Evolutionary conservation across 2,888 invertebrate genomes (phyloP), one percentile per base, ranked within the genome.

Genomic region (Agonopterix heracliana): DNA sequence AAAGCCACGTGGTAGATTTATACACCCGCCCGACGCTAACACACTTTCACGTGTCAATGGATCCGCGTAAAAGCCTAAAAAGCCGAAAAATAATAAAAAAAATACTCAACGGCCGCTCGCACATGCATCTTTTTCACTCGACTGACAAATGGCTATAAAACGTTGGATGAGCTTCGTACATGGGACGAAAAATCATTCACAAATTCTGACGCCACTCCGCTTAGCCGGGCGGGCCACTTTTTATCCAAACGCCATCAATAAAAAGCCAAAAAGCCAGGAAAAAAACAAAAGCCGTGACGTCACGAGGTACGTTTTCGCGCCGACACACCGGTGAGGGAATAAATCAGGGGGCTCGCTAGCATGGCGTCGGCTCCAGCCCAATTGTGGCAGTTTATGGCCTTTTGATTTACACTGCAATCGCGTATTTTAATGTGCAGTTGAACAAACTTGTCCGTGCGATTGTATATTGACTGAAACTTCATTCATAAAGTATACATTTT

Each of bases 31-130:
- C 68, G 78, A 77, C 78, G 78, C 81, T 86, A 87, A 87, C 87
- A 87, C 86, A 86, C 84, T 87, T 85, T 84, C 79, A 75, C 85
- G 84, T 87, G 87, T 87, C 87, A 84, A 84, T 86, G 85, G 82
- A 77, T 79, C 72, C 78, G 70, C 80, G 85, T 87, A 83, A 88
- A 87, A 88, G 87, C 87, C 78, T 76, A 80, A 86, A 86, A 86
- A 80, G 72, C 69, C 64, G 64, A 72, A 79, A 81, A 78, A 77
- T 51, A 52, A 50, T 38, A n/a, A 11, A 11, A 56, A 60, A 64
- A 64, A 60, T 51, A 58, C 61, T 60, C 66, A 67, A 63, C 65
- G 59, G 59, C 57, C 55, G 66, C 71, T 67, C 68, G 71, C 77
- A 78, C 84, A 82, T 82, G 86, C 85, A 82, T 87, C 87, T 85